Conservation (phyloP, 2,888 invertebrate genomes). For the Linyphia triangularis region DNA sequence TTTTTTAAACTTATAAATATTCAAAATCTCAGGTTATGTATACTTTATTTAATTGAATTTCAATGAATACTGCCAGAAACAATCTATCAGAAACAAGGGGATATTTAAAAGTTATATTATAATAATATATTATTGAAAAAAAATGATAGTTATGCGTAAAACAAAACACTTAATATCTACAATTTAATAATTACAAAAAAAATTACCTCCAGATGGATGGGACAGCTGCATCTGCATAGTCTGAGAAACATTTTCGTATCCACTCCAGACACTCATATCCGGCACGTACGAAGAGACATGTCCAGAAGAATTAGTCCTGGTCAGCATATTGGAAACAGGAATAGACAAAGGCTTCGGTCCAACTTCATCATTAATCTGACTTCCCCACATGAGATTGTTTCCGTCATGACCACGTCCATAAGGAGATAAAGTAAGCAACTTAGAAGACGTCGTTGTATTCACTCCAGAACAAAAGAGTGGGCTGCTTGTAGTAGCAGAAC, state of each 20-base stretch:
- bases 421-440: constrained; percentile 38
- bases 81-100: too few relatives aligned
- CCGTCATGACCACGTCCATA: constrained; percentile 48
- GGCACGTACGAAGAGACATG: constrained; percentile 64
- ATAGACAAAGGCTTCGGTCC: constrained; percentile 48
- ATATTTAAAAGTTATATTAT: too few relatives aligned
- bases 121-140: too few relatives aligned
- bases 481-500: constrained; percentile 7
- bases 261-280: constrained; percentile 54
- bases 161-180: too few relatives aligned
- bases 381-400: constrained; percentile 68
- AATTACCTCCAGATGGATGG: constrained; percentile 59
- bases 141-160: too few relatives aligned
- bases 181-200: too few relatives aligned
- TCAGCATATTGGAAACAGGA: constrained; percentile 26
- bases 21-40: too few relatives aligned
- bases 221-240: constrained; percentile 48
- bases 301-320: constrained; percentile 42
- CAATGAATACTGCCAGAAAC: too few relatives aligned
- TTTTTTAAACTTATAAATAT: too few relatives aligned
- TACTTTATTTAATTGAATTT: too few relatives aligned
- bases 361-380: constrained; percentile 63
- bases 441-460: constrained; percentile 21
- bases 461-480: constrained; percentile 34
- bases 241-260: constrained; percentile 53